Base-by-base conservation (phyloP, 1,140 invertebrate genomes). In the Ceratosolen solmsi region DNA sequence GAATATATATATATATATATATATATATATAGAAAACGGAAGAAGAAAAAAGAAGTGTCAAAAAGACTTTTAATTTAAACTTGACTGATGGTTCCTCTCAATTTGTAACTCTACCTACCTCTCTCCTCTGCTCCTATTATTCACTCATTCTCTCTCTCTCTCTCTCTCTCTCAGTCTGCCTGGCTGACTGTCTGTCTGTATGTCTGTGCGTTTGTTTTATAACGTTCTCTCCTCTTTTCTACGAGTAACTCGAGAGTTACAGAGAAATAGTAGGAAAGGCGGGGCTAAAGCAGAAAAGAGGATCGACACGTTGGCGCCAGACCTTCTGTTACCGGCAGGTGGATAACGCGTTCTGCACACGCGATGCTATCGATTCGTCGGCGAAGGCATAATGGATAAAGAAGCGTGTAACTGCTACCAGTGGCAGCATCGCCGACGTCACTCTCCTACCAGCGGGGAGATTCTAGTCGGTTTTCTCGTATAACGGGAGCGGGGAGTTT, bases 271-370 rank as follows among this genome's bases (percentile, higher is more conserved):
- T 27, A 71, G 36, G 36, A 1, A 22, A 27, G 46, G n/a, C 36
- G 51, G 1, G 17, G n/a, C 41, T 27, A 27, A 33, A 17, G 30
- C 41, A 46, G 71, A 30, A 58, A 33, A 27, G n/a, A n/a, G 27
- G 27, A 72, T 80, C 84, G 85, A 82, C 84, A 83, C 54, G 82
- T 83, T 86, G 88, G 86, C 88, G 87, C 85, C 87, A 85, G 85
- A 87, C 86, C 86, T 88, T 87, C 87, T 87, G 87, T 84, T 86
- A 83, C 83, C 85, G 86, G 87, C 88, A 89, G 87, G 88, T 89
- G 86, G 85, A 87, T 89, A 90, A 89, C 86, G 86, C 86, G 84
- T 82, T 76, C 84, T 85, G 85, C 84, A 87, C 87, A 90, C 89
- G 87, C 88, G 86, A 90, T 85, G 87, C 83, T 86, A 80, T 80